Evolutionary conservation across 2,888 invertebrate species (phyloP).

Genomic region (Panopea generosa): DNA sequence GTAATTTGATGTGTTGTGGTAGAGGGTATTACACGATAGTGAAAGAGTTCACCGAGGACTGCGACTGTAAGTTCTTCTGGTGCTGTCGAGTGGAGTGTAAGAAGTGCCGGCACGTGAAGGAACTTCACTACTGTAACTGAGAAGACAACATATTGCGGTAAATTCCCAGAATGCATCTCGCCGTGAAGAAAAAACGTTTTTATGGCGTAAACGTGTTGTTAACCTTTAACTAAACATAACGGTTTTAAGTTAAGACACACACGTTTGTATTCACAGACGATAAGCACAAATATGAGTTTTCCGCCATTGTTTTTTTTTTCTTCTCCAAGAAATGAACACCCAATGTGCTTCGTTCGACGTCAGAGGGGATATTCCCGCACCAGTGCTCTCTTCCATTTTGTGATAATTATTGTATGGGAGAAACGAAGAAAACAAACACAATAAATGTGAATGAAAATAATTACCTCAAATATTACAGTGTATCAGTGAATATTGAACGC

Average conservation of each 20-base stretch:
- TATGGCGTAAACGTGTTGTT: neutral
- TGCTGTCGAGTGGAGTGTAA: slow-evolving; percentile 95
- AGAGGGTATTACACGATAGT: slow-evolving; percentile 93
- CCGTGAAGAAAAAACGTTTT: neutral
- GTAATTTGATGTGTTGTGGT: slow-evolving; percentile 94
- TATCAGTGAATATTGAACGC: neutral
- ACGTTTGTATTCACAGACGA: neutral
- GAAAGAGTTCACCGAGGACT: slow-evolving; percentile 93
- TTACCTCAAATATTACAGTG: slow-evolving; percentile 1
- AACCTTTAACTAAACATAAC: neutral
- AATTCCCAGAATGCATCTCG: neutral
- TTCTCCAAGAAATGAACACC: slow-evolving; percentile 40
- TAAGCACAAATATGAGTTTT: neutral
- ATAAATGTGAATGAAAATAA: neutral
- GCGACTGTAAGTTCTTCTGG: slow-evolving; percentile 96
- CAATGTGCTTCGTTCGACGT: slow-evolving; percentile 55
- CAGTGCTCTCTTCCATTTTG: slow-evolving; percentile 38
- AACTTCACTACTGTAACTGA: slow-evolving; percentile 94
- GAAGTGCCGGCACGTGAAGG: slow-evolving; percentile 89
- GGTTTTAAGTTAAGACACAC: neutral
- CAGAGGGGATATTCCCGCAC: too few relatives aligned
- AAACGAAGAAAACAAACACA: neutral
- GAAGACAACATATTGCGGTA: neutral
- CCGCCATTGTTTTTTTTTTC: neutral
- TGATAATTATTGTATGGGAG: slow-evolving; percentile 40